Percentiles rank a stretch among this genome's conserved stretches.
These are phyloP conservation scores for Phoenicopterus ruber DNA, from an alignment of 2,113 vertebrate genomes.

Conservation along the genomic window DNA sequence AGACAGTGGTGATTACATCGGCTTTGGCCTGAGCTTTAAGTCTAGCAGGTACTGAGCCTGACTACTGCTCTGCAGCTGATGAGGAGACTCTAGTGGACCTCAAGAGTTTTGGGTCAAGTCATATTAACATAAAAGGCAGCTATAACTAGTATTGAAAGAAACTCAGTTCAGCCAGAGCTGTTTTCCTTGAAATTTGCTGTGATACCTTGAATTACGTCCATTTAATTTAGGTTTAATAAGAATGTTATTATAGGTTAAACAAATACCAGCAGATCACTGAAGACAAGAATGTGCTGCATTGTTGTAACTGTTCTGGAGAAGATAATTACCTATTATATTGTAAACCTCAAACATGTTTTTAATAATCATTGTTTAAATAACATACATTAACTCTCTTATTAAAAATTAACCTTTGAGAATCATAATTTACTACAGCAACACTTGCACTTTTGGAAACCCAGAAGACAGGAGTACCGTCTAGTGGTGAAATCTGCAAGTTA, in stretches of 20 bases:
- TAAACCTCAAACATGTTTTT: constrained; percentile 45
- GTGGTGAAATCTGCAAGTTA: neutral
- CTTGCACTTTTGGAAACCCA: neutral
- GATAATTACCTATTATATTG: constrained; percentile 63
- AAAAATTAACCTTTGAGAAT: constrained; percentile 66
- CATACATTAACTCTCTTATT: constrained; percentile 42
- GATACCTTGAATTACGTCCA: neutral
- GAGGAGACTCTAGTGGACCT: neutral
- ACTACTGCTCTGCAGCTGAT: neutral
- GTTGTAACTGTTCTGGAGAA: constrained; percentile 39
- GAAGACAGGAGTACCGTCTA: neutral
- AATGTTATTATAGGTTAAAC: constrained; percentile 18
- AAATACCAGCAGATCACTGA: constrained; percentile 5
- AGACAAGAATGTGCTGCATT: constrained; percentile 24
- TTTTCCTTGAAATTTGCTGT: neutral
- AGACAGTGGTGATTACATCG: neutral
- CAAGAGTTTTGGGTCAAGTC: neutral
- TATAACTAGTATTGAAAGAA: neutral
- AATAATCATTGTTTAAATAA: constrained; percentile 66
- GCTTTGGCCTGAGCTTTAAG: neutral
- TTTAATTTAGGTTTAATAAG: constrained; percentile 6
- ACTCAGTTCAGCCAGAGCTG: neutral
- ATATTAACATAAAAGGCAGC: neutral
- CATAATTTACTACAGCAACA: neutral
- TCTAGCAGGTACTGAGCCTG: neutral